These are phyloP conservation scores for Penaeus indicus DNA, from an alignment of 1,140 invertebrate genomes.

Conservation along the genomic window DNA sequence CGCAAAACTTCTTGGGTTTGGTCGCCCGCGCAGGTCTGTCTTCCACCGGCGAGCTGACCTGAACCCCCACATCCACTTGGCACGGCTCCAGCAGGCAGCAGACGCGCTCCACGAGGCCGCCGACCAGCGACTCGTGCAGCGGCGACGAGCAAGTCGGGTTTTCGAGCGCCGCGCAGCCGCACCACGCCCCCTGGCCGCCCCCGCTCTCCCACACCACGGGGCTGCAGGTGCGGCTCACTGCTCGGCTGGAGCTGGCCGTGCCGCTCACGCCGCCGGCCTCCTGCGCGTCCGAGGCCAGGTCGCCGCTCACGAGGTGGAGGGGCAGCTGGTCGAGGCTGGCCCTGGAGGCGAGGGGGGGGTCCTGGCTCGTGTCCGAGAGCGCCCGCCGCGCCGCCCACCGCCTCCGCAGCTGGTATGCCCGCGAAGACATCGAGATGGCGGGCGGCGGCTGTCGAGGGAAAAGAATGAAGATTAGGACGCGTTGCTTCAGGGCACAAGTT, in stretches of 20 bases:
- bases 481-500: no score
- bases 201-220: slow-evolving; percentile 57
- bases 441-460: background rate
- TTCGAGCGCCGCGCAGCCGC: slow-evolving; percentile 52
- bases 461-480: no score
- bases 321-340: slow-evolving; percentile 2
- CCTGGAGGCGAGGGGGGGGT: background rate
- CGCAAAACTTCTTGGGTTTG: slow-evolving; percentile 48
- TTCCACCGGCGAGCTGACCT: slow-evolving; percentile 2
- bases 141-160: slow-evolving; percentile 51
- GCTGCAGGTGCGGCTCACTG: slow-evolving; percentile 39
- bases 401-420: slow-evolving; percentile 38
- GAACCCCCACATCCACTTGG: slow-evolving; percentile 51
- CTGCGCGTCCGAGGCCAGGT: background rate
- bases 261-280: slow-evolving; percentile 22
- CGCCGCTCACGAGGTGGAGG: background rate
- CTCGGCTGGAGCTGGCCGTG: slow-evolving; percentile 16
- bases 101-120: slow-evolving; percentile 52
- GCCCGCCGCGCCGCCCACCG: slow-evolving; percentile 52
- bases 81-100: slow-evolving; percentile 56
- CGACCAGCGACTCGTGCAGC: slow-evolving; percentile 56
- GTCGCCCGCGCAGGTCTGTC: background rate
- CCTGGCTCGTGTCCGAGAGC: slow-evolving; percentile 45
- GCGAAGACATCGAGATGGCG: slow-evolving; percentile 28
- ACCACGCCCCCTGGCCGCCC: slow-evolving; percentile 34